Conservation (phyloP, 2,113 vertebrate genomes). For the Rhinoptilus africanus region DNA sequence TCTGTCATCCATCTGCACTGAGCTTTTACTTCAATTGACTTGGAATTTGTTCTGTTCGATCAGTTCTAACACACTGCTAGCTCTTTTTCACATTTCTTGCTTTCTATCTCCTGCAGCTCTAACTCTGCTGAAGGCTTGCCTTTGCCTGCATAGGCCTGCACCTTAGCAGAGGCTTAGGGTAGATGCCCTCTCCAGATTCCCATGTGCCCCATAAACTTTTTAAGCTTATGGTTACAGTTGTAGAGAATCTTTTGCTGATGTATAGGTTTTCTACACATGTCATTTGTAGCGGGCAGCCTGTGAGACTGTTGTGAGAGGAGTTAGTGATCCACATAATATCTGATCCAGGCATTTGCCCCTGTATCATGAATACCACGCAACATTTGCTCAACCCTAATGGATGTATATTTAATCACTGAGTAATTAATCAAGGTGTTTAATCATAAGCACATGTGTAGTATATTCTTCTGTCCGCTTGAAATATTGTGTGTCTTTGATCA, state of each 20-base stretch:
- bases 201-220: neutral
- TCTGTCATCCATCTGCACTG: neutral
- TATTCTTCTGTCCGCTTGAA: neutral
- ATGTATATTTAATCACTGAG: neutral
- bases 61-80: neutral
- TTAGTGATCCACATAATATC: neutral
- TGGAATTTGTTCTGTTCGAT: neutral
- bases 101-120: neutral
- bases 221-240: neutral
- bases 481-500: neutral
- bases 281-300: neutral
- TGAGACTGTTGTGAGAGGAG: neutral
- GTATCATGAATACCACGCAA: neutral
- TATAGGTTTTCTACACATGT: fast-evolving
- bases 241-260: neutral
- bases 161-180: neutral
- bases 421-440: neutral
- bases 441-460: neutral
- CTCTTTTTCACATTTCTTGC: neutral
- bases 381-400: neutral
- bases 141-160: neutral
- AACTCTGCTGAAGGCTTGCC: neutral
- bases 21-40: neutral
- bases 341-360: neutral
- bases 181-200: neutral